phyloP scores from a whole-genome alignment of 1,140 invertebrate species.

The Lasioglossum albipes region DNA sequence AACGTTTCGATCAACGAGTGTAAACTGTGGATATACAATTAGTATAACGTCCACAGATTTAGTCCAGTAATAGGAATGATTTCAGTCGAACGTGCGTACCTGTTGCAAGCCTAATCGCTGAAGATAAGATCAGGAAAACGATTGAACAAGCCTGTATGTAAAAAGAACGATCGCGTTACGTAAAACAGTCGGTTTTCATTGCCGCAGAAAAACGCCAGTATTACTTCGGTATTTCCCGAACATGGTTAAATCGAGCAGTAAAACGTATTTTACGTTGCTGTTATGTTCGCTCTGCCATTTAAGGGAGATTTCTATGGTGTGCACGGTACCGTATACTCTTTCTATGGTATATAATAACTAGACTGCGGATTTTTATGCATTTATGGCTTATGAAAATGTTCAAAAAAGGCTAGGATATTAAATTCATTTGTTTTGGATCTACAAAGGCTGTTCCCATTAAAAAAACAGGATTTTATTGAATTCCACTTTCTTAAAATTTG shows the following conservation, averaged over 20 bases:
- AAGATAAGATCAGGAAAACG: not conserved
- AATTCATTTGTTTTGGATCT: no score
- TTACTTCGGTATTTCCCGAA: not conserved
- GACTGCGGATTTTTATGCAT: no score
- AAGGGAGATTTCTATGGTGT: not conserved
- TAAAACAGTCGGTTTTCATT: slow-evolving; percentile 20
- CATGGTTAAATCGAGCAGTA: not conserved
- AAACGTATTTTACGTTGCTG: not conserved
- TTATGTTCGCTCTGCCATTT: not conserved
- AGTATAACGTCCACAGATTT: not conserved
- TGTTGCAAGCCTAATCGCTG: not conserved
- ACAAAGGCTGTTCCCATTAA: no score
- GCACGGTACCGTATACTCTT: not conserved
- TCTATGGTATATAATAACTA: no score
- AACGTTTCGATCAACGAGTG: no score
- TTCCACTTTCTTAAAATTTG: no score
- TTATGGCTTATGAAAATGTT: no score
- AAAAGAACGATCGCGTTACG: slow-evolving; percentile 26
- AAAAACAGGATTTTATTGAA: no score
- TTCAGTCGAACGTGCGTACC: not conserved
- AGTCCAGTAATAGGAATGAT: not conserved
- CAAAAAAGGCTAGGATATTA: no score
- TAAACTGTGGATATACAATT: no score
- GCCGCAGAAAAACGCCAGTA: slow-evolving; percentile 15
- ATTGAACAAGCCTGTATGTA: not conserved